Base-by-base conservation (phyloP, 2,113 vertebrate genomes). In the Andinoacara biseriatus region DNA sequence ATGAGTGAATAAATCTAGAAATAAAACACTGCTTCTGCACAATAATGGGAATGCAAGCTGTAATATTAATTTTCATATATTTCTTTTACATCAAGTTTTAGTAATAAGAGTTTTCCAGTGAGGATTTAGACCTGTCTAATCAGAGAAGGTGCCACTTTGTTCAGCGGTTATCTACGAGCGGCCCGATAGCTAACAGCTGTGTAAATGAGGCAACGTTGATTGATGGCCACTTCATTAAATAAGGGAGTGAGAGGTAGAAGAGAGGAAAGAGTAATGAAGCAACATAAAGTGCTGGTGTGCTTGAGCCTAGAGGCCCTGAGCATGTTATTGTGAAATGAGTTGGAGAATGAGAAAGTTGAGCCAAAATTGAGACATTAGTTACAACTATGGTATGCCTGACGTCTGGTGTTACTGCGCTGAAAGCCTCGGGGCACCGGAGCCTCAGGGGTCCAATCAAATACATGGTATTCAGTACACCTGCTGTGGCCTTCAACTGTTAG, bases 391-490 rank as follows among this genome's bases (percentile, higher is more conserved):
- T 20, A 79, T 62, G 35, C 60, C 63, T 59, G 59, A 72, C 7
- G 22, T 65, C 57, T 57, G 72, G 65, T 62, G 72, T 17, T 63
- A 54, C 79, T 33, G 49, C 54, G 1, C 38, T 6, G 52, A 74
- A 82, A 26, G 31, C 80, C 65, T 14, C n/a, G 10, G 46, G 61
- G 52, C 56, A 38, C 67, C 0, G 9, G 17, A 17, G 22, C 84
- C 86, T 67, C 76, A 7, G 82, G 90, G 80, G 87, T 89, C 86
- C 90, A 86, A 89, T 87, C 83, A 85, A 78, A 76, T 31, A 13
- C 54, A 8, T 10, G 7, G 78, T 77, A n/a, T 77, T 86, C 59
- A 31, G 60, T 74, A 58, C 74, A 81, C 78, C 86, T 72, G 76
- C 80, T 76, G 87, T 22, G 58, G 86, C 86, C 89, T 82, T 90